Evolutionary conservation across 2,797 vertebrate species (phyloP), one percentile per base, ranked within the genome.

Genomic region (Sebastolobus alascanus): DNA sequence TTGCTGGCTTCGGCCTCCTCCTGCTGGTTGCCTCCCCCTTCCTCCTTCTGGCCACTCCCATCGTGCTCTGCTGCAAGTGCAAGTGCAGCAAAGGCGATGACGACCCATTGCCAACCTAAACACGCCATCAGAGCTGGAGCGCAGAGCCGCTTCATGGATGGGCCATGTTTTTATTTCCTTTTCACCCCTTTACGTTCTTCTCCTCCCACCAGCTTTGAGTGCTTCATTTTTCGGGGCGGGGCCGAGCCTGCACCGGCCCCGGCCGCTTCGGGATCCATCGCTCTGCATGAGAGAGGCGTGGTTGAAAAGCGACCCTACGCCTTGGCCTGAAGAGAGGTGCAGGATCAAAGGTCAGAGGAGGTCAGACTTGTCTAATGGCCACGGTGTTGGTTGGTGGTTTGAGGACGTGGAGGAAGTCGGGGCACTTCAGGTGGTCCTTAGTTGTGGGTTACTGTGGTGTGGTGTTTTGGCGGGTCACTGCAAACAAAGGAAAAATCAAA

Each of bases 61-160:
- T 99, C 74, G 97, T 99, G 65, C 96, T 99, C 71, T 99, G 99
- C 96, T 99, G 98, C 94, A 99, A 99, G 85, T 99, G 98, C 94
- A 99, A 99, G 85, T 99, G 98, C 96, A 97, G 96, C 94, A 99
- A 99, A 96, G 98, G 98, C 0, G 98, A 99, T 2, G 98, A 99
- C 8, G 98, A 99, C 92, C 98, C 98, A 0, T 86, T 99, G 7
- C 98, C 98, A 63, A 99, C 98, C 90, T 99, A 98, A 95, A 76
- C 46, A n/a, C 33, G 3, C 66, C 69, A 8, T 37, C 46, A 16
- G 25, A 64, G 73, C 79, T 1, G 78, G 68, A 74, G 83, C 68
- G 20, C 60, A 31, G 80, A 88, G 76, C 70, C 67, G 50, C 78
- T 90, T 69, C 68, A 59, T 79, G 79, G 74, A 89, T 79, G 80